phyloP scores from a whole-genome alignment of 2,888 invertebrate species.

The Busseola fusca region DNA sequence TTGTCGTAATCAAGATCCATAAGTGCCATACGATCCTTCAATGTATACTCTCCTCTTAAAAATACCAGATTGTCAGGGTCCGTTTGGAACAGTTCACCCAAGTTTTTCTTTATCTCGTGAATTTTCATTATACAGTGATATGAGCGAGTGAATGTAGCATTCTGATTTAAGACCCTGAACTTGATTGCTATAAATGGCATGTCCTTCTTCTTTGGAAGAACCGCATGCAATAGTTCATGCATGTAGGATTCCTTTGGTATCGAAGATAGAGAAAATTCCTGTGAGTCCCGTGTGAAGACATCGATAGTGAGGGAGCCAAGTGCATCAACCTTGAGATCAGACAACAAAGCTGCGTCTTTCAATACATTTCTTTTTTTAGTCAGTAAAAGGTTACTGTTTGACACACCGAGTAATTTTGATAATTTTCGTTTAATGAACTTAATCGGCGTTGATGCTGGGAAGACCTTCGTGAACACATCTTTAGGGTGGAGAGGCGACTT shows the following conservation, averaged over 20 bases:
- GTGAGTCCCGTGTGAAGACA: constrained; percentile 83
- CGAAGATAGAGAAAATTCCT: constrained; percentile 78
- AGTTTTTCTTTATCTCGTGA: constrained; percentile 89
- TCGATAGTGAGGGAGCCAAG: constrained; percentile 82
- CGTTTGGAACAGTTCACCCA: constrained; percentile 89
- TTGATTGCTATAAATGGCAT: constrained; percentile 86
- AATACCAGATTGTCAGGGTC: constrained; percentile 85
- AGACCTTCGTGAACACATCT: constrained; percentile 82
- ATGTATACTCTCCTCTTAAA: constrained; percentile 80
- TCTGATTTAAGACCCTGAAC: constrained; percentile 82
- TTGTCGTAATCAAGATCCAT: constrained; percentile 85
- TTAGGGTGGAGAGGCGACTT: constrained; percentile 80
- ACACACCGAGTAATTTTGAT: constrained; percentile 79
- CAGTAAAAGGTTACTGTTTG: constrained; percentile 79
- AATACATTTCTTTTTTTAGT: constrained; percentile 83
- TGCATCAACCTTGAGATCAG: constrained; percentile 80
- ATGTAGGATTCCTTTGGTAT: constrained; percentile 84
- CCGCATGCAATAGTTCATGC: constrained; percentile 80
- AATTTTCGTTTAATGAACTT: constrained; percentile 84
- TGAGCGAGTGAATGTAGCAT: constrained; percentile 85
- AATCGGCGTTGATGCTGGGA: constrained; percentile 81
- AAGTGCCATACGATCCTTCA: constrained; percentile 82
- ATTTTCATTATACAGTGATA: constrained; percentile 88
- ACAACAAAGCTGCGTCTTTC: constrained; percentile 78
- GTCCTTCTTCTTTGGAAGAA: constrained; percentile 79